Evolutionary conservation across 2,888 invertebrate species (phyloP).

Genomic region (Mythimna impura): DNA sequence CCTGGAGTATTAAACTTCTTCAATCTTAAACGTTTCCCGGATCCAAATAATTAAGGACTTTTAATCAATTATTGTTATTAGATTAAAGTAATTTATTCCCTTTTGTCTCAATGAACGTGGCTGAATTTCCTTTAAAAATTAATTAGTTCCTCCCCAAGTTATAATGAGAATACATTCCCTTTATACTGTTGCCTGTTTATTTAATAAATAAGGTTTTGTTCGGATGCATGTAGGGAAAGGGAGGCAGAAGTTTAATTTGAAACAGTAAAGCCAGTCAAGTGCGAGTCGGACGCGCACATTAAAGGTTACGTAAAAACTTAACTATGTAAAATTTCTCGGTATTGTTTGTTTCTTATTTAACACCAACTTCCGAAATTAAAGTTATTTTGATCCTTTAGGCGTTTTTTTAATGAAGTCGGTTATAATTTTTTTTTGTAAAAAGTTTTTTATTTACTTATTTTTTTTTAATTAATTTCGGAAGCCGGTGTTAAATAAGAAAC

Average conservation of each 20-base stretch:
- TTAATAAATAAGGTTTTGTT: conserved; percentile 75
- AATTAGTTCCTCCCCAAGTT: conserved; percentile 56
- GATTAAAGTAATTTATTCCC: conserved; percentile 38
- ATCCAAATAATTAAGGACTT: neutral
- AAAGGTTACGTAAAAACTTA: too few relatives aligned
- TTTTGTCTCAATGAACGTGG: conserved; percentile 35
- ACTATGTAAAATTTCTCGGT: too few relatives aligned
- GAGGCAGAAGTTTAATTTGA: conserved; percentile 36
- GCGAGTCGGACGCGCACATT: neutral
- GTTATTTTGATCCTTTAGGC: too few relatives aligned
- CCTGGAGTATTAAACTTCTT: neutral
- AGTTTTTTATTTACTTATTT: too few relatives aligned
- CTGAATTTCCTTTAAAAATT: conserved; percentile 55
- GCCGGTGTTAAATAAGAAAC: too few relatives aligned
- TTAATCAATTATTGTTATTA: conserved; percentile 53
- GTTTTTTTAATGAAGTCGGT: too few relatives aligned
- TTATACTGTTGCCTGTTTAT: conserved; percentile 73
- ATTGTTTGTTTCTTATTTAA: too few relatives aligned
- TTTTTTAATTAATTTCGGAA: too few relatives aligned
- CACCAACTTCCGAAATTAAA: too few relatives aligned
- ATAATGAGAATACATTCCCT: conserved; percentile 74
- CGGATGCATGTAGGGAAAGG: conserved; percentile 40
- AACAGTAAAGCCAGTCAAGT: neutral
- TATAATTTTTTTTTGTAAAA: too few relatives aligned
- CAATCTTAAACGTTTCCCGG: neutral